Percentiles rank a stretch among this genome's conserved stretches.
Conservation (phyloP, 2,797 vertebrate species). For the Tragopan temminckii region DNA sequence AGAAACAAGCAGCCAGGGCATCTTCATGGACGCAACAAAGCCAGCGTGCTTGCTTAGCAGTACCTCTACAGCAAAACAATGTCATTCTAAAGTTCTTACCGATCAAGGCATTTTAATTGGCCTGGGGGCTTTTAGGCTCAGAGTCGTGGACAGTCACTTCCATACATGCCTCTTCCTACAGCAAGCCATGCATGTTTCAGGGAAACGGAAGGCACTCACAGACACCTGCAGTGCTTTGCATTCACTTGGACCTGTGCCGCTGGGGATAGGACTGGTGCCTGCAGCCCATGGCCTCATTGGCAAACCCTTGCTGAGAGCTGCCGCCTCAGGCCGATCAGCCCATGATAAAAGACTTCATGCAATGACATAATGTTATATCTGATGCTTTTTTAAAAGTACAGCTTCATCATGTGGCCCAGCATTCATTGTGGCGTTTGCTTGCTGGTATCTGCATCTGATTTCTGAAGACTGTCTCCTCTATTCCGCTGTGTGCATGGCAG, state of each 20-base stretch:
- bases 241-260: neutral
- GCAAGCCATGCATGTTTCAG: neutral
- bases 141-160: neutral
- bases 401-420: neutral
- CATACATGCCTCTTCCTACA: neutral
- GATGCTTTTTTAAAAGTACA: neutral
- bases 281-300: accelerated
- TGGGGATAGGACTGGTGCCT: neutral
- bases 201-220: neutral
- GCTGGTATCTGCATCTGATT: neutral
- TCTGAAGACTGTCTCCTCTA: neutral
- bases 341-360: neutral
- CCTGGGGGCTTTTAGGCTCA: neutral
- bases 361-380: neutral
- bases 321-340: neutral
- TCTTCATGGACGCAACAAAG: accelerated
- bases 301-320: neutral
- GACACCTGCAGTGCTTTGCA: neutral
- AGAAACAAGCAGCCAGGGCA: neutral
- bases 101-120: accelerated
- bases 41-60: neutral
- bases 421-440: neutral
- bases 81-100: neutral
- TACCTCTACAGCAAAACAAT: neutral
- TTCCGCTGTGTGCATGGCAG: neutral